Percentiles rank a stretch among this genome's conserved stretches.
Conservation (phyloP, 2,113 vertebrate genomes). For the Thalassarche chlororhynchos region DNA sequence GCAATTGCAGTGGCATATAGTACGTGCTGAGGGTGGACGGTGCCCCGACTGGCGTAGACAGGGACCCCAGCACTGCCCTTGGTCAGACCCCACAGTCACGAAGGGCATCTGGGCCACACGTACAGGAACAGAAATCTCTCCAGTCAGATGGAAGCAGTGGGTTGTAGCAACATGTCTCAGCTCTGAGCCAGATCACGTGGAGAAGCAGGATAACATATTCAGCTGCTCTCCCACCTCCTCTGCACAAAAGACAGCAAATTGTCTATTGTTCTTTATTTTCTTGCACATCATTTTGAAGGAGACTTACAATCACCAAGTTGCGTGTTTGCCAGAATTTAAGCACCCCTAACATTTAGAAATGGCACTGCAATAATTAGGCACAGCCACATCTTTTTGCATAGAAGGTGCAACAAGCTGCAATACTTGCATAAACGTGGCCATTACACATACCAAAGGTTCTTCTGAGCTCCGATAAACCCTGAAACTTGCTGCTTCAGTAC, state of each 20-base stretch:
- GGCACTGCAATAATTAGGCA: neutral
- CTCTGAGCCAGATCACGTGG: neutral
- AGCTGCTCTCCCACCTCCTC: neutral
- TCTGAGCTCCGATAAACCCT: neutral
- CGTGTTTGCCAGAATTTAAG: neutral
- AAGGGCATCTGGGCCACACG: neutral
- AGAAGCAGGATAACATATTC: neutral
- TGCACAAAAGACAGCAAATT: neutral
- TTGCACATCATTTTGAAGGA: neutral
- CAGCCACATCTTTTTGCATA: neutral
- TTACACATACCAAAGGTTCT: neutral
- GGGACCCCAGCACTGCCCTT: neutral
- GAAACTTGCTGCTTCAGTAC: neutral
- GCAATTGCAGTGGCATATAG: neutral
- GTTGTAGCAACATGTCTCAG: neutral
- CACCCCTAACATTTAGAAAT: neutral
- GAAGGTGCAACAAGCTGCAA: neutral
- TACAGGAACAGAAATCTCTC: neutral
- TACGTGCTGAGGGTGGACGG: neutral
- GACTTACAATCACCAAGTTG: neutral
- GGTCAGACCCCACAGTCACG: rapidly evolving
- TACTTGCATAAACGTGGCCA: neutral
- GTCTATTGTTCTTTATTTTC: neutral
- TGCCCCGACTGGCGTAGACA: neutral
- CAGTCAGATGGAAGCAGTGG: neutral